phyloP scores from a whole-genome alignment of 2,113 vertebrate species.

The Protobothrops flavoviridis region DNA sequence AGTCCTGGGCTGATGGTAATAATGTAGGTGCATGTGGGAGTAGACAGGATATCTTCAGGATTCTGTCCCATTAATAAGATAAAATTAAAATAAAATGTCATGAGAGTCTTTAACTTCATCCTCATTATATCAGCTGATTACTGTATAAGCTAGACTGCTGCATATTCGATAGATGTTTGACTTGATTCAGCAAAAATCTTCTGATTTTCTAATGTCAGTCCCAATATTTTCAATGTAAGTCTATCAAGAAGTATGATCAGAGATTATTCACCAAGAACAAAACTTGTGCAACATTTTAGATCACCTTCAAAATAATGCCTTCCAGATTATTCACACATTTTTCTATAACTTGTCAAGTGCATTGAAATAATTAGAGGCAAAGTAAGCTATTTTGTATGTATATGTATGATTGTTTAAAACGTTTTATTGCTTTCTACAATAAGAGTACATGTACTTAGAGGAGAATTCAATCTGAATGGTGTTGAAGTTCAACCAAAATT shows the following conservation, averaged over 20 bases:
- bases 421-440: not conserved
- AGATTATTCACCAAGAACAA: not conserved
- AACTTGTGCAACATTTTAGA: not conserved
- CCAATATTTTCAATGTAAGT: not conserved
- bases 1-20: not conserved
- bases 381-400: not conserved
- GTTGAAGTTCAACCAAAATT: not conserved
- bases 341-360: not conserved
- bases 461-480: not conserved
- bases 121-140: not conserved
- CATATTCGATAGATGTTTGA: not conserved
- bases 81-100: not conserved
- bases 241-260: not conserved
- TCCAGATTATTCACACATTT: not conserved
- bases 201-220: not conserved
- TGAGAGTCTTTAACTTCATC: not conserved
- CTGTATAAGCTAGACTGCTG: not conserved
- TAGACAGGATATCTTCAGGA: not conserved
- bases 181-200: not conserved
- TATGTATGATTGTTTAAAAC: not conserved
- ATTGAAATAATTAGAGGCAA: not conserved
- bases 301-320: not conserved
- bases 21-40: not conserved
- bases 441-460: not conserved
- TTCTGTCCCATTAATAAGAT: not conserved